A percentile compares a stretch with the other conserved stretches of the same genome.
These are phyloP conservation scores for Agapostemon virescens DNA, from an alignment of 2,888 invertebrate species.

Conservation along the genomic window DNA sequence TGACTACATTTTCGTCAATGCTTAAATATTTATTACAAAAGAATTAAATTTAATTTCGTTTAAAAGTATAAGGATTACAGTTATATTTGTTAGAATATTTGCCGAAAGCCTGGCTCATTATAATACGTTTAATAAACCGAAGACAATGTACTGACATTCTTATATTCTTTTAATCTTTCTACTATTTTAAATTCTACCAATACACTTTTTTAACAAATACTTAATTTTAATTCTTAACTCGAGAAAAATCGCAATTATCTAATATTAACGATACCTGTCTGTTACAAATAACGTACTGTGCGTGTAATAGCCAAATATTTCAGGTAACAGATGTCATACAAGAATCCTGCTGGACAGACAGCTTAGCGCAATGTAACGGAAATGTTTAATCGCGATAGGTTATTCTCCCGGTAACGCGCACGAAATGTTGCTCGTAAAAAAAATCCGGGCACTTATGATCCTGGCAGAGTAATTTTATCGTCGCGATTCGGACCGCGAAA, in stretches of 20 bases:
- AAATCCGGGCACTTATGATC: conserved; percentile 4
- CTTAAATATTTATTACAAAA: no score
- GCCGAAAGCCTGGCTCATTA: no score
- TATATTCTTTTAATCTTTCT: neutral
- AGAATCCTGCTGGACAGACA: neutral
- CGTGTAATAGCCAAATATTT: neutral
- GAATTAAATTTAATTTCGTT: no score
- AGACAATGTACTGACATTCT: no score
- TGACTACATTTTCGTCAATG: no score
- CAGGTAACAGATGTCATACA: conserved; percentile 6
- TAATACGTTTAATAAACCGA: no score
- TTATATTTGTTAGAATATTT: no score
- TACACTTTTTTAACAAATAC: no score
- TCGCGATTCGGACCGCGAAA: conserved; percentile 4
- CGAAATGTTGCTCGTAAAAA: conserved; percentile 7
- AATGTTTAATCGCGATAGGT: conserved; percentile 14
- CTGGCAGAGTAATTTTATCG: conserved; percentile 16
- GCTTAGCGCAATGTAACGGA: neutral
- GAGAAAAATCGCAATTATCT: neutral
- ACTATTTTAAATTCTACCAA: neutral
- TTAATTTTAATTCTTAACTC: no score
- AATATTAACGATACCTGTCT: neutral
- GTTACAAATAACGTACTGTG: no score
- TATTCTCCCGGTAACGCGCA: neutral
- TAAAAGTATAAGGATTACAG: no score